Conservation (phyloP, 2,888 invertebrate species). For the Gari tellinella region DNA sequence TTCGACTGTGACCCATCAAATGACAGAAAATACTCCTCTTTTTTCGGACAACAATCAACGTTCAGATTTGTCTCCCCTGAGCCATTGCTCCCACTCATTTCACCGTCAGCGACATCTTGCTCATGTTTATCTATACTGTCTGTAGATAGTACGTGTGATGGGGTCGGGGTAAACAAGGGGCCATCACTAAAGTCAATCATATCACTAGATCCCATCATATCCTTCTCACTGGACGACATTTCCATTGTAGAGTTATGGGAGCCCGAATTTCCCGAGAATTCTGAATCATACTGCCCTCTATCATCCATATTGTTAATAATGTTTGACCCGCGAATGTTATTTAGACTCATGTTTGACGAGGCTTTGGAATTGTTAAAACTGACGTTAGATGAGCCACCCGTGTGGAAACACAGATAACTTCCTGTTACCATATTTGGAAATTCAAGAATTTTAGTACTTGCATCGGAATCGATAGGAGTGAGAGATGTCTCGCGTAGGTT, state of each 20-base stretch:
- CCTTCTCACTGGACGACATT: conserved; percentile 77
- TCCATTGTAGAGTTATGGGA: conserved; percentile 77
- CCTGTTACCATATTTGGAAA: conserved; percentile 72
- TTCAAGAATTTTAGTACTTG: conserved; percentile 59
- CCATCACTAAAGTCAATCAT: conserved; percentile 78
- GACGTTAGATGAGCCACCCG: conserved; percentile 53
- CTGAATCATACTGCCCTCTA: conserved; percentile 72
- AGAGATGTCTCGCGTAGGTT: conserved; percentile 73
- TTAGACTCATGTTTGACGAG: conserved; percentile 56
- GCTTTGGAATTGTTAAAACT: conserved; percentile 67
- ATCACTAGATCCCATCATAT: conserved; percentile 81
- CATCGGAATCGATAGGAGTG: conserved; percentile 62
- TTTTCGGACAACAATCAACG: conserved; percentile 75
- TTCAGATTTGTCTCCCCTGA: conserved; percentile 72
- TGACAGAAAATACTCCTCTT: conserved; percentile 78
- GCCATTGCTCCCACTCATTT: conserved; percentile 57
- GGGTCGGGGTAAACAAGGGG: conserved; percentile 80
- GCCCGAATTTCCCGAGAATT: conserved; percentile 75
- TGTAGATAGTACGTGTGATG: conserved; percentile 63
- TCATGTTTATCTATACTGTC: conserved; percentile 68
- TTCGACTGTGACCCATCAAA: conserved; percentile 75
- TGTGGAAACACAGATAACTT: conserved; percentile 69
- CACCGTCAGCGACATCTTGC: conserved; percentile 47
- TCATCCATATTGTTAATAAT: conserved; percentile 21
- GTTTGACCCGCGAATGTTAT: conserved; percentile 45